Evolutionary conservation across 2,888 invertebrate genomes (phyloP).

Genomic region (Acanthosepion lycidas): DNA sequence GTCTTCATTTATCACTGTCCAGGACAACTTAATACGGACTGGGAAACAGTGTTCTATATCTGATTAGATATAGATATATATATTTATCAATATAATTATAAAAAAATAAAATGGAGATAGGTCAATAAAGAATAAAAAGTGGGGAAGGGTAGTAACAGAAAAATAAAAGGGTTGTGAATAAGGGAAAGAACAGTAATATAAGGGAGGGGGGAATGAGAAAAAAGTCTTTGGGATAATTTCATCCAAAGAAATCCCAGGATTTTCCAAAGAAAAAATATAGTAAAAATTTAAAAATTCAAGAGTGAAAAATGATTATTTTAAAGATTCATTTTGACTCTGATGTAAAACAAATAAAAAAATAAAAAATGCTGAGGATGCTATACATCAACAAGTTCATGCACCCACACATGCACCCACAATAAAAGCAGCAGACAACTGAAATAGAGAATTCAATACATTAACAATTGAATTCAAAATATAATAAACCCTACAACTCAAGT

Average conservation of each 20-base stretch:
- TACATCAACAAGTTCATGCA: neutral
- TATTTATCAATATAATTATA: neutral
- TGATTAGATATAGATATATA: neutral
- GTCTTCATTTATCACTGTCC: constrained; percentile 44
- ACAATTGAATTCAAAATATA: neutral
- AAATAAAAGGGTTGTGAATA: neutral
- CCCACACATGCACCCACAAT: neutral
- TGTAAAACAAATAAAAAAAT: constrained; percentile 34
- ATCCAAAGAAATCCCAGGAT: neutral
- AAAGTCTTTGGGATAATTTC: neutral
- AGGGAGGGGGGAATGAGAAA: neutral
- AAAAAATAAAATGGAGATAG: constrained; percentile 23
- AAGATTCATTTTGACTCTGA: neutral
- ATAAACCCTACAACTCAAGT: neutral
- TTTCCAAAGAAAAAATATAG: neutral
- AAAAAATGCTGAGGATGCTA: constrained; percentile 41
- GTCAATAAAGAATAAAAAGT: constrained; percentile 34
- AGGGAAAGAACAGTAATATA: neutral
- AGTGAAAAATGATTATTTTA: constrained; percentile 36
- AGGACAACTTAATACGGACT: constrained; percentile 41
- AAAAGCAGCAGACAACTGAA: neutral
- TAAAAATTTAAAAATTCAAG: neutral
- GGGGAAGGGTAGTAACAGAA: neutral
- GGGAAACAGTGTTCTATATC: constrained; percentile 35
- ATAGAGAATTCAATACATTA: neutral